Evolutionary conservation across 2,888 invertebrate genomes (phyloP), one percentile per base, ranked within the genome.

Genomic region (Noctua janthe): DNA sequence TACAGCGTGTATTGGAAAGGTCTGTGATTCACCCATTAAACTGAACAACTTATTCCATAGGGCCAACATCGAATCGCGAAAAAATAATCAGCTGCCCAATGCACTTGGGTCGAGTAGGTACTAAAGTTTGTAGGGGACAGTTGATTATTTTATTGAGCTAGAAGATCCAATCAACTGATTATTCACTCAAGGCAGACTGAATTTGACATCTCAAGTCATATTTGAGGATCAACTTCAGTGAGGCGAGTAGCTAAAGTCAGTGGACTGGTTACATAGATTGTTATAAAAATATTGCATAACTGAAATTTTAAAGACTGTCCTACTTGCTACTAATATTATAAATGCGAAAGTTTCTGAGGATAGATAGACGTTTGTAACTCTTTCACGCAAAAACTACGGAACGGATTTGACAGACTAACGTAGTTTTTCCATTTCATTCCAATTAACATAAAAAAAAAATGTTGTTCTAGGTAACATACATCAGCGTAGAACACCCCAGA

Each of bases 401-500:
- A 6, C 43, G 5, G 39, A 39, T 39, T 43, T 43, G 43, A 43
- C 56, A 56, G 10, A 56, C 56, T 11, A 56, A 56, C 56, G 23
- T 56, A 4, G n/a, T 56, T 56, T 56, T 56, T 20, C 20, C 29
- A 62, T 62, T 17, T 0, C 17, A 15, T 66, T 66, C 5, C 20
- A 66, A 39, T 39, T 11, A 10, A 39, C 23, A 11, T 66, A 0
- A 66, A 66, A 13, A 66, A n/a, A 56, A 23, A 3, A 11, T 20
- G 4, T 13, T 66, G 56, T 86, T 86, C 17, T 78, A 90, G 90
- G 66, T 92, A 29, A 87, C 84, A 11, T 93, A 89, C 69, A n/a
- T 93, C 0, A 90, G 87, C 43, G 86, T 91, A 0, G 93, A 94
- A 49, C 91, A 89, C 7, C 93, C 93, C 0, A 74, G 66, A 7